These are phyloP conservation scores for Romanogobio albipinnatus DNA, from an alignment of 2,113 vertebrate species.

Conservation along the genomic window DNA sequence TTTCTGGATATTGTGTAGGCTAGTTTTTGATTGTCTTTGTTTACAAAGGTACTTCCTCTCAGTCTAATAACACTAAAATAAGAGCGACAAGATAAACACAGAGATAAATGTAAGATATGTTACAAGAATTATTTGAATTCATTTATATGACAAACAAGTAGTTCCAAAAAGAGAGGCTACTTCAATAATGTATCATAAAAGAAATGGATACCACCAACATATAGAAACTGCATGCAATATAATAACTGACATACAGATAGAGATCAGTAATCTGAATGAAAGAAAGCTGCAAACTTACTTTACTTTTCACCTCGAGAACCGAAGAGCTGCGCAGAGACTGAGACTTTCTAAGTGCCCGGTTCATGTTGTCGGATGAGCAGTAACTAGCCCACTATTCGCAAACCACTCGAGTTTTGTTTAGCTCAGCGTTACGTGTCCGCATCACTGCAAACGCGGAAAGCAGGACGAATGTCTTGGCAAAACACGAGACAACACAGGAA, in stretches of 20 bases:
- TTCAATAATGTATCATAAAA: neutral
- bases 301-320: conserved; percentile 83
- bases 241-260: neutral
- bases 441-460: conserved; percentile 4
- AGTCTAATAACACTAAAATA: neutral
- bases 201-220: neutral
- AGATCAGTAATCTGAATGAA: neutral
- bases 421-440: conserved; percentile 8
- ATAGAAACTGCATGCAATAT: neutral
- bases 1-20: conserved; percentile 34
- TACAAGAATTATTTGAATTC: neutral
- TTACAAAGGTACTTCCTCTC: conserved; percentile 12
- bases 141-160: neutral
- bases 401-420: neutral
- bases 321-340: conserved; percentile 77
- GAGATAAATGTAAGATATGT: neutral
- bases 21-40: conserved; percentile 12
- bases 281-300: conserved; percentile 69
- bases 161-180: neutral
- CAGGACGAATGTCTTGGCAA: neutral
- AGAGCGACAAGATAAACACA: neutral
- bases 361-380: conserved; percentile 71
- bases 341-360: conserved; percentile 80
- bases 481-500: neutral
- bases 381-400: neutral